Evolutionary conservation across 2,113 vertebrate species (phyloP).

Genomic region (Cephalopholis sonnerati): DNA sequence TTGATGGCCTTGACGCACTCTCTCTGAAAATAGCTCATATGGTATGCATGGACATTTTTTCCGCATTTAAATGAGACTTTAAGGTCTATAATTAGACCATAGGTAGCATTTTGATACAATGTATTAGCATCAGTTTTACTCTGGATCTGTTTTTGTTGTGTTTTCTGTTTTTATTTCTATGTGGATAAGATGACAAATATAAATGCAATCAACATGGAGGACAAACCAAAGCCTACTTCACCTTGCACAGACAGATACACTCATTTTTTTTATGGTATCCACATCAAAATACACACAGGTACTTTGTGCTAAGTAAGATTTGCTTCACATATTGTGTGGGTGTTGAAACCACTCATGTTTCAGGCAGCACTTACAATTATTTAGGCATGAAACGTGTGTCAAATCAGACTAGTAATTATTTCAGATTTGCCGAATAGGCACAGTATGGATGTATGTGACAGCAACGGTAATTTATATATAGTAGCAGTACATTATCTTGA

Average conservation of each 20-base stretch:
- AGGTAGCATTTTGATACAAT: slow-evolving; percentile 28
- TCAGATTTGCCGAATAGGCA: slow-evolving; percentile 12
- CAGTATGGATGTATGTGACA: slow-evolving; percentile 1
- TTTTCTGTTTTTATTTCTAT: slow-evolving; percentile 25
- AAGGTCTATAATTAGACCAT: slow-evolving; percentile 63
- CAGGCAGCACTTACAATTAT: slow-evolving; percentile 10
- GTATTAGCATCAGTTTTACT: slow-evolving; percentile 25
- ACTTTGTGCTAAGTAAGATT: neutral
- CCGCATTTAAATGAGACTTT: slow-evolving; percentile 62
- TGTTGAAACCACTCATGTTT: slow-evolving; percentile 19
- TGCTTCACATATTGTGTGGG: slow-evolving; percentile 31
- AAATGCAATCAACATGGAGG: neutral
- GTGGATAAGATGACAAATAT: slow-evolving; percentile 10
- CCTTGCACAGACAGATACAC: neutral
- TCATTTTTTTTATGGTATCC: neutral
- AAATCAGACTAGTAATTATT: neutral
- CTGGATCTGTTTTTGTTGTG: slow-evolving; percentile 11
- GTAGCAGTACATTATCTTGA: neutral
- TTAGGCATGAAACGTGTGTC: slow-evolving; percentile 10
- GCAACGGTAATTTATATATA: neutral
- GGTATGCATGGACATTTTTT: slow-evolving; percentile 46
- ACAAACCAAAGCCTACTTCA: slow-evolving; percentile 13
- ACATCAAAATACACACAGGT: slow-evolving; percentile 1
- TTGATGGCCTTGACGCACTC: slow-evolving; percentile 40
- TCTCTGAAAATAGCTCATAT: slow-evolving; percentile 66